A percentile compares a stretch with the other conserved stretches of the same genome.
phyloP scores from a whole-genome alignment of 2,888 invertebrate genomes.

The Neria commutata region DNA sequence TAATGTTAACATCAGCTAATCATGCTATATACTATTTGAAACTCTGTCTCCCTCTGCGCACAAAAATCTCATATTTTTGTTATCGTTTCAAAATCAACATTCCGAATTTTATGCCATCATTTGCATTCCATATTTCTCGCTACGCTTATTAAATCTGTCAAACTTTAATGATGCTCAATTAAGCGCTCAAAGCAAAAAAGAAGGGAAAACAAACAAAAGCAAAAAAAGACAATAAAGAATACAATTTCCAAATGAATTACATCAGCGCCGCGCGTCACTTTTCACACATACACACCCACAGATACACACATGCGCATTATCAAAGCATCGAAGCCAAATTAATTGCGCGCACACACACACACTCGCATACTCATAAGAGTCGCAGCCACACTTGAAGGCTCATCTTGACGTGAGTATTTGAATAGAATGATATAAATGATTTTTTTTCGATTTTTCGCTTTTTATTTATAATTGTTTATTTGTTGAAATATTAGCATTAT shows the following conservation, averaged over 20 bases:
- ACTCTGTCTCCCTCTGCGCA: slow-evolving; percentile 35
- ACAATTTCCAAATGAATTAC: slow-evolving; percentile 16
- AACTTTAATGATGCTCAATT: slow-evolving; percentile 36
- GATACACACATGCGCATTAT: background rate
- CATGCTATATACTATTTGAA: slow-evolving; percentile 42
- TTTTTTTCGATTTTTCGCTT: too few relatives aligned
- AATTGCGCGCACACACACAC: background rate
- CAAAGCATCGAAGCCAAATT: background rate
- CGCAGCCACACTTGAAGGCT: background rate
- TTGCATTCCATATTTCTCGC: slow-evolving; percentile 16
- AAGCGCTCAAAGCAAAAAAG: slow-evolving; percentile 21
- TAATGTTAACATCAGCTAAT: too few relatives aligned
- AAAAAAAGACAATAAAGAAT: slow-evolving; percentile 1
- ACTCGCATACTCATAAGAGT: background rate
- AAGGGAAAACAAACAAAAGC: slow-evolving; percentile 4
- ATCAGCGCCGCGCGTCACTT: slow-evolving; percentile 2
- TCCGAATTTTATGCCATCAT: slow-evolving; percentile 2
- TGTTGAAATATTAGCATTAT: too few relatives aligned
- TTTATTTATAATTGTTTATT: too few relatives aligned
- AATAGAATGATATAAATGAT: too few relatives aligned
- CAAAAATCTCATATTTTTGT: too few relatives aligned
- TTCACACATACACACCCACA: too few relatives aligned
- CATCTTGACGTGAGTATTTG: too few relatives aligned
- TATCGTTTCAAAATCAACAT: too few relatives aligned
- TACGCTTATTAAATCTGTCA: slow-evolving; percentile 38